These are phyloP conservation scores for Tetragonula clypearis DNA, from an alignment of 1,140 invertebrate species.

Conservation along the genomic window DNA sequence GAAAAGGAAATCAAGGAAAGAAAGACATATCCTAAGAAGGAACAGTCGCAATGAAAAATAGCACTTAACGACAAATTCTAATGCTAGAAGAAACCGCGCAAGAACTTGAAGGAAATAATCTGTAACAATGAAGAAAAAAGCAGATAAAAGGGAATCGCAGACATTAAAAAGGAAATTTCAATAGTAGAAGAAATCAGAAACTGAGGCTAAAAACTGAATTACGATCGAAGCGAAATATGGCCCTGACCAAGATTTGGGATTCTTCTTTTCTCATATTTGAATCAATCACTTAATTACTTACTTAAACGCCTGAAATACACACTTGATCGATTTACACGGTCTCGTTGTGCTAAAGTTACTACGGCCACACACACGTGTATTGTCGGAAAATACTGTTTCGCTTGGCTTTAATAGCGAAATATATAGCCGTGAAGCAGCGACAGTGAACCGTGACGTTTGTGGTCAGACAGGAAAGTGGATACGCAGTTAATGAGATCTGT, in stretches of 20 bases:
- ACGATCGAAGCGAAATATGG: no score
- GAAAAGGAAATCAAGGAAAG: neutral
- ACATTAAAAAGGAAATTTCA: neutral
- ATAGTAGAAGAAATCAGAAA: neutral
- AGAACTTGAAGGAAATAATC: no score
- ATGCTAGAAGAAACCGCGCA: neutral
- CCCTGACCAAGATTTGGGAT: neutral
- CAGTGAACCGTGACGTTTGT: constrained; percentile 16
- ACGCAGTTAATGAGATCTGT: constrained; percentile 41
- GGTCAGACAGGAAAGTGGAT: constrained; percentile 44
- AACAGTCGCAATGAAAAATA: neutral
- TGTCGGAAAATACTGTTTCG: neutral
- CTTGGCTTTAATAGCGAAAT: neutral
- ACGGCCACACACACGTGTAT: neutral
- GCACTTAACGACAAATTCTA: neutral
- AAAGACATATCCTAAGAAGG: neutral
- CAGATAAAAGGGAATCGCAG: neutral
- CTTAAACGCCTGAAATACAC: no score
- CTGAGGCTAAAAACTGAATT: neutral
- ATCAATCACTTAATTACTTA: neutral
- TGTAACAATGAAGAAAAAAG: neutral
- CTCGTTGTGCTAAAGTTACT: neutral
- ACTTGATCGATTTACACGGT: neutral
- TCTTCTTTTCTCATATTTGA: neutral
- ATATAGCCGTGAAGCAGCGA: neutral